phyloP scores from a whole-genome alignment of 2,888 invertebrate species.

The Torymus auratus region DNA sequence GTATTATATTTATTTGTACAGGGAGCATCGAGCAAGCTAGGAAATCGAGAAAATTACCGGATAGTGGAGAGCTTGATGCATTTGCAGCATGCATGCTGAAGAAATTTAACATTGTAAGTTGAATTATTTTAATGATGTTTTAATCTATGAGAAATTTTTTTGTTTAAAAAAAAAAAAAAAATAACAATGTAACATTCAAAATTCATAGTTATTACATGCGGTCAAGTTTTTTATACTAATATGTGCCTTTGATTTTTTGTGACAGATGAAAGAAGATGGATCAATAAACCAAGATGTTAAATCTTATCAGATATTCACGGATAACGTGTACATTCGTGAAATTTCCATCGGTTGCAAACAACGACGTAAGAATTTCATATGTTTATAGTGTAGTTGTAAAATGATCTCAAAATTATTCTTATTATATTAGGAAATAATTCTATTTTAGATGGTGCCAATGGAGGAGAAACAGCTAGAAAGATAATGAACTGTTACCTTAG shows the following conservation, averaged over 20 bases:
- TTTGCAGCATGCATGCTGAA: slow-evolving; percentile 33
- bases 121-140: neutral
- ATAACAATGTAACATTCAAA: too few species aligned
- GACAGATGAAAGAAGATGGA: neutral
- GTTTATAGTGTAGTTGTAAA: too few species aligned
- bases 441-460: neutral
- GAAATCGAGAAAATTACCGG: neutral
- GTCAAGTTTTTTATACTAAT: too few species aligned
- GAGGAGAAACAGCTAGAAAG: neutral
- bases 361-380: neutral
- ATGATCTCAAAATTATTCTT: neutral
- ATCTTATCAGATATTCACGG: neutral
- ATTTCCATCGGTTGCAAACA: neutral
- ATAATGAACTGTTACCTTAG: slow-evolving; percentile 18
- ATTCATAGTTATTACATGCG: too few species aligned
- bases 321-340: neutral
- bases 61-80: neutral
- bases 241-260: neutral
- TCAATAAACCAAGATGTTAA: neutral
- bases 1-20: neutral
- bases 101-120: slow-evolving; percentile 27
- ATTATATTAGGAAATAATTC: neutral
- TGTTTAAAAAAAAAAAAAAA: neutral
- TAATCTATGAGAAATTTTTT: neutral
- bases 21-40: neutral